A percentile compares a stretch with the other conserved stretches of the same genome.
phyloP scores from a whole-genome alignment of 2,888 invertebrate genomes.

The Laspeyria flexula region DNA sequence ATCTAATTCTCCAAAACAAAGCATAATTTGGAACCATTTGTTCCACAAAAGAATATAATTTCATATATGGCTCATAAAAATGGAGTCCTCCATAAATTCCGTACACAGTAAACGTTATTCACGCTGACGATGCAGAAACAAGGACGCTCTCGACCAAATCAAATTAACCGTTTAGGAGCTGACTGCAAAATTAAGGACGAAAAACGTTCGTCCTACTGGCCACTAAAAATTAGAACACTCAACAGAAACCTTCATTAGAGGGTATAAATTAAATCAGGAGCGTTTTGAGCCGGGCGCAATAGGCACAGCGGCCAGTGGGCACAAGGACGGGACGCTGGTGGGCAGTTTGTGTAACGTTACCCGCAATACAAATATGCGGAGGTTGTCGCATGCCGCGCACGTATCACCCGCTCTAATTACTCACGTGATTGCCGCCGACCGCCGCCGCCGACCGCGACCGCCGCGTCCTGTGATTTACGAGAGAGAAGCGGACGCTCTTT shows the following conservation, averaged over 20 bases:
- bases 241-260: constrained; percentile 45
- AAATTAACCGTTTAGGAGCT: constrained; percentile 33
- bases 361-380: constrained; percentile 18
- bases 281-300: constrained; percentile 14
- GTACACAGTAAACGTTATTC: constrained; percentile 10
- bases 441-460: background rate
- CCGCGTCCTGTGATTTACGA: constrained; percentile 3
- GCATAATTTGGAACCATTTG: background rate
- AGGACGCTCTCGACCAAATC: constrained; percentile 24
- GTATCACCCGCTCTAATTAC: constrained; percentile 56
- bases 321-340: background rate
- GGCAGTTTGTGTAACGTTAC: constrained; percentile 10
- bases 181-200: constrained; percentile 34
- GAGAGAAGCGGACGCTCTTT: constrained; percentile 2
- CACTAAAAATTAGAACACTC: constrained; percentile 41
- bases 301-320: background rate
- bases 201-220: constrained; percentile 31
- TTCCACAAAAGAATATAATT: background rate
- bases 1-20: too few species aligned
- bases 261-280: constrained; percentile 38
- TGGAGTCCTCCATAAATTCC: constrained; percentile 3
- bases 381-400: constrained; percentile 48
- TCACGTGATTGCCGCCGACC: constrained; percentile 58
- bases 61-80: constrained; percentile 5
- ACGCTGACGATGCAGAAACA: constrained; percentile 15